These are phyloP conservation scores for Therioaphis trifolii DNA, from an alignment of 2,888 invertebrate species.

Conservation along the genomic window DNA sequence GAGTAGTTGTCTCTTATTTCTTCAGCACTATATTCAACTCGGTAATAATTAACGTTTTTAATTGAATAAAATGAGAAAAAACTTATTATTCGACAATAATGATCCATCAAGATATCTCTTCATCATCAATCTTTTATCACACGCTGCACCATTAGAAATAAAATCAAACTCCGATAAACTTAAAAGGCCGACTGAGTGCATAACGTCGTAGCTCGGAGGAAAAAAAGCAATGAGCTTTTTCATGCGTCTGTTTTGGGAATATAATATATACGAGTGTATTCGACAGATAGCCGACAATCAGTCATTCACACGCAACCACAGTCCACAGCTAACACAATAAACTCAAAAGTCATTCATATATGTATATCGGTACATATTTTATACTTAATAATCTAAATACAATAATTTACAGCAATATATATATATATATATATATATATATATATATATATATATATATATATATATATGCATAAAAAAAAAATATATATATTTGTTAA, in stretches of 20 bases:
- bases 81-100: background rate
- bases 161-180: background rate
- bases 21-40: background rate
- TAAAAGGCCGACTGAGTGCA: background rate
- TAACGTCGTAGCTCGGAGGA: background rate
- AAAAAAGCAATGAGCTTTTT: slow-evolving; percentile 1
- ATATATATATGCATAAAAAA: too few species aligned
- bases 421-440: too few species aligned
- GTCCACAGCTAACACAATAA: background rate
- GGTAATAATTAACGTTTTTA: background rate
- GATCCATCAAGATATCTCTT: slow-evolving; percentile 8
- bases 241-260: background rate
- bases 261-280: too few species aligned
- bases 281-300: slow-evolving; percentile 1
- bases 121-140: slow-evolving; percentile 35
- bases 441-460: too few species aligned
- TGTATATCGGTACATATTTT: background rate
- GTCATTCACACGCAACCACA: slow-evolving; percentile 4
- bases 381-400: background rate
- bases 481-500: background rate
- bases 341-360: background rate
- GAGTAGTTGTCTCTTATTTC: background rate
- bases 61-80: slow-evolving; percentile 16
- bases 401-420: too few species aligned
- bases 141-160: background rate